These are phyloP conservation scores for Neoascia interrupta DNA, from an alignment of 2,888 invertebrate species.

Conservation along the genomic window DNA sequence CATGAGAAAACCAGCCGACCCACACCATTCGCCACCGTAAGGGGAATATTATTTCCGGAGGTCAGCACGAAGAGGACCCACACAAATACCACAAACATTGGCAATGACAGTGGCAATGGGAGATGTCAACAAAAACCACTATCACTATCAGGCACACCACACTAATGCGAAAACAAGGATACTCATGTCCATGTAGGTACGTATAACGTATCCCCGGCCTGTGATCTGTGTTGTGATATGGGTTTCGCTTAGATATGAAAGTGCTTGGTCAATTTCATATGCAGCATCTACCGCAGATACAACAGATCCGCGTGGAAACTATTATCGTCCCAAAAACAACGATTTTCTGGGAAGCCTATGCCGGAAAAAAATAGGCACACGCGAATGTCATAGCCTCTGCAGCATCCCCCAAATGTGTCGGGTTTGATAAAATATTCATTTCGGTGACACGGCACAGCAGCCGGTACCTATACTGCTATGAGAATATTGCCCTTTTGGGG, in stretches of 20 bases:
- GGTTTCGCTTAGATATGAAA: conserved; percentile 41
- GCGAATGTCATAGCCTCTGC: conserved; percentile 45
- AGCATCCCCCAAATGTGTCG: conserved; percentile 42
- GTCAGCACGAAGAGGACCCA: conserved; percentile 35
- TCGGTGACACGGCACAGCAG: conserved; percentile 37
- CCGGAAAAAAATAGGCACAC: neutral
- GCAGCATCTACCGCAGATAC: conserved; percentile 32
- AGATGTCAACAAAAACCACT: conserved; percentile 49
- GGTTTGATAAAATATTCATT: conserved; percentile 65
- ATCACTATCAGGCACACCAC: conserved; percentile 14
- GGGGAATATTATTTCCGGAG: conserved; percentile 59
- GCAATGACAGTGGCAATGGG: conserved; percentile 66
- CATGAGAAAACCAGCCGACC: neutral
- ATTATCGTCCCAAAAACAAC: conserved; percentile 48
- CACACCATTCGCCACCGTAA: neutral
- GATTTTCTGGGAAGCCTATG: conserved; percentile 17
- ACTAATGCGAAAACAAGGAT: conserved; percentile 36
- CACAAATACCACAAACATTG: conserved; percentile 49
- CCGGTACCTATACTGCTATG: conserved; percentile 9
- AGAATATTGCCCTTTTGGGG: conserved; percentile 61
- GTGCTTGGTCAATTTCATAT: conserved; percentile 59
- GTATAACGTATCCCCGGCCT: conserved; percentile 2
- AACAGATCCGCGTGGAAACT: conserved; percentile 57
- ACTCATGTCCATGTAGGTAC: conserved; percentile 9
- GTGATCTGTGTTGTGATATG: conserved; percentile 14